A percentile compares a stretch with the other conserved stretches of the same genome.
phyloP scores from a whole-genome alignment of 1,140 invertebrate species.

The Zaprionus africanus region DNA sequence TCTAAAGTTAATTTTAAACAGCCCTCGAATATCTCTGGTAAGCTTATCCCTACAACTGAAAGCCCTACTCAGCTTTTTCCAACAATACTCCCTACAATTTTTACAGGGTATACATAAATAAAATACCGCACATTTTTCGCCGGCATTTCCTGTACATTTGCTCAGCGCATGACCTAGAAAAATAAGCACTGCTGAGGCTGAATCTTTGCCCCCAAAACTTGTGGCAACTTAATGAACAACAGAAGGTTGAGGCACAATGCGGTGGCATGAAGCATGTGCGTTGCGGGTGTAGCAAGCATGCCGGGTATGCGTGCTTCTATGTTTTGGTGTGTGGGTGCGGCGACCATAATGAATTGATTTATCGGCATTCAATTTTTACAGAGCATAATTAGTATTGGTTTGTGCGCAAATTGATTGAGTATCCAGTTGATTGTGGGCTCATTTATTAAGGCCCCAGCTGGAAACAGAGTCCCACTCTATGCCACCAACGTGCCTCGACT shows the following conservation, averaged over 20 bases:
- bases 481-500: constrained; percentile 1
- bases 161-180: constrained; percentile 68
- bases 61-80: neutral
- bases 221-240: constrained; percentile 33
- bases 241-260: constrained; percentile 11
- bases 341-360: constrained; percentile 69
- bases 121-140: constrained; percentile 34
- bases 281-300: neutral
- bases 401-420: constrained; percentile 69
- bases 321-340: neutral
- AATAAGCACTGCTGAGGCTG: constrained; percentile 27
- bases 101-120: constrained; percentile 26
- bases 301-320: neutral
- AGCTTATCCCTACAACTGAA: too few relatives aligned
- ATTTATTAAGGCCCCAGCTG: constrained; percentile 35
- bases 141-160: constrained; percentile 10
- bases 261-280: constrained; percentile 47
- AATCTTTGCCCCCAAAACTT: constrained; percentile 5
- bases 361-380: constrained; percentile 65
- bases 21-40: too few relatives aligned
- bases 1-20: too few relatives aligned
- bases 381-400: constrained; percentile 65
- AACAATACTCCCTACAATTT: neutral
- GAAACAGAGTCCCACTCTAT: neutral
- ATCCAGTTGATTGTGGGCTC: constrained; percentile 44